Conservation (phyloP, 2,888 invertebrate genomes). For the Tetragonula carbonaria region DNA sequence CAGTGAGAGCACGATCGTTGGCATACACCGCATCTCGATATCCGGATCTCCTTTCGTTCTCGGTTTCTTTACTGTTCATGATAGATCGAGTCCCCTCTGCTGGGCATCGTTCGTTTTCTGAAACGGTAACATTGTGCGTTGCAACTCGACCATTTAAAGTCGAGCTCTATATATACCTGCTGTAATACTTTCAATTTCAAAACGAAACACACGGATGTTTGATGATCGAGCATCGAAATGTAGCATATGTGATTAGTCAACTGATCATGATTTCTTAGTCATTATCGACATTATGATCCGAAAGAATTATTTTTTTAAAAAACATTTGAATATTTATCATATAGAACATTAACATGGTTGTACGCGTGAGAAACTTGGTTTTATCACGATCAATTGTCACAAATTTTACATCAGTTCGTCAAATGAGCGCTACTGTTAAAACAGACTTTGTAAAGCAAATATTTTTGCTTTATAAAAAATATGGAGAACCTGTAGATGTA, state of each 20-base stretch:
- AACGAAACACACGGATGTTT: no score
- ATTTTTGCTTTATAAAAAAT: slow-evolving; percentile 88
- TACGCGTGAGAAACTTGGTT: slow-evolving; percentile 25
- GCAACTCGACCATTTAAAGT: no score
- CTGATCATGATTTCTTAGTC: slow-evolving; percentile 2
- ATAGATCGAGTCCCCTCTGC: slow-evolving; percentile 69
- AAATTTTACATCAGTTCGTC: slow-evolving; percentile 40
- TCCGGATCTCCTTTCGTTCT: slow-evolving; percentile 72
- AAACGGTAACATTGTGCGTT: slow-evolving; percentile 37
- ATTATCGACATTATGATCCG: background rate
- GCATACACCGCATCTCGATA: slow-evolving; percentile 65
- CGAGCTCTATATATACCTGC: background rate
- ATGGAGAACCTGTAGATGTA: slow-evolving; percentile 93
- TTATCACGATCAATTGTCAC: slow-evolving; percentile 29
- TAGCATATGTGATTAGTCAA: no score
- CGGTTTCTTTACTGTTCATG: slow-evolving; percentile 76
- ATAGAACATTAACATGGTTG: slow-evolving; percentile 36
- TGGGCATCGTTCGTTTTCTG: slow-evolving; percentile 75
- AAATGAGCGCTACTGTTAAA: slow-evolving; percentile 39
- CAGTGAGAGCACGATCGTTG: slow-evolving; percentile 32
- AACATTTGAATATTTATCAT: background rate
- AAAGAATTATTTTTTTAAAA: background rate
- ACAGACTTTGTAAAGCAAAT: slow-evolving; percentile 59
- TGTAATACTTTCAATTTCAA: background rate
- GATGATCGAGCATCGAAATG: no score